Evolutionary conservation across 1,140 invertebrate species (phyloP), one percentile per base, ranked within the genome.

Genomic region (Drosophila kanapiae): DNA sequence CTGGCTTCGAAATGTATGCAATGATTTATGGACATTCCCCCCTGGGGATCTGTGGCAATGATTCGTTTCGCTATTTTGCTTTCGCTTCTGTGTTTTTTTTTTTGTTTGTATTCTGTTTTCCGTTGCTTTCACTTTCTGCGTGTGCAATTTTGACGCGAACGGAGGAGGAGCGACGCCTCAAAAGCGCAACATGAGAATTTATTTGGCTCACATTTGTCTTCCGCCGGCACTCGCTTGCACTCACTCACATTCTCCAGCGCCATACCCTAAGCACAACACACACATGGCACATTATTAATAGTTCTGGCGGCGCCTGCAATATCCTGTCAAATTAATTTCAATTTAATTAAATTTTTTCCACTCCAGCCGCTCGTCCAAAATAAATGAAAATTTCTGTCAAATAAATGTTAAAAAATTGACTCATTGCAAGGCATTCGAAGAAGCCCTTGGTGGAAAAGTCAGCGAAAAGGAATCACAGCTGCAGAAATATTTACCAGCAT

Each of bases 331-430:
- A 90, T 90, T 90, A 90, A 91, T 90, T 90, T 91, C 86, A 90
- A 86, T 90, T 90, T 90, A 90, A 90, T 91, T 90, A 90, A 90
- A 90, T 85, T 90, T 90, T 78, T 85, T 63, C 63, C 5, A 23
- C 43, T 38, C 40, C 31, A 11, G 18, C 48, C 40, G 29, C 13
- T 35, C 13, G 40, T 23, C 27, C 31, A 51, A 49, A 90, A 85
- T 85, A 85, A 90, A 90, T 85, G 81, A 90, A 90, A 90, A 82
- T 77, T 91, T 82, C 86, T 90, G 86, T 90, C 86, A 90, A 90
- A 90, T 90, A 90, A 90, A 90, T 90, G 86, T 90, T 91, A 91
- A 90, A 90, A 90, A 90, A 90, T 90, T 90, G 85, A 90, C 85
- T 90, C 85, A 90, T 90, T 90, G 85, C 76, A 51, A 68, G 64